Evolutionary conservation across 2,888 invertebrate species (phyloP), one percentile per base, ranked within the genome.

Genomic region (Glomeris marginata): DNA sequence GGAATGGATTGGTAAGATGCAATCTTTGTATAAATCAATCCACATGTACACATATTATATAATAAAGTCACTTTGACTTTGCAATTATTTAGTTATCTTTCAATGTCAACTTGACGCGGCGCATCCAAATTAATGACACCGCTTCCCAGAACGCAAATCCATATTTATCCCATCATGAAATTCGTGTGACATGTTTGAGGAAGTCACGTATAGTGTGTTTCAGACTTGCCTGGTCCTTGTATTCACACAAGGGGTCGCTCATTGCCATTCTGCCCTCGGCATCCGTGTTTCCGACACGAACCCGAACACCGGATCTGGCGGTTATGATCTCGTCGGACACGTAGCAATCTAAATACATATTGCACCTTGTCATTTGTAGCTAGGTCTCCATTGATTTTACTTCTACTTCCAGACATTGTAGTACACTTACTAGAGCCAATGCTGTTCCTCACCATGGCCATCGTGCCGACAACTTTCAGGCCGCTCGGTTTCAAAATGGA

Each of bases 181-280:
- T n/a, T n/a, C n/a, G n/a, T n/a, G n/a, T n/a, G n/a, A n/a, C n/a
- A n/a, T n/a, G n/a, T n/a, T n/a, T n/a, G n/a, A n/a, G n/a, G n/a
- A 41, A 41, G 16, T 13, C 11, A 41, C 10, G 8, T n/a, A 41
- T 13, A 10, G 15, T 41, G 11, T 8, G 16, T 13, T 13, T 41
- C 11, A 8, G 16, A 41, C 8, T 41, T 13, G 58, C 59, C 47
- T 33, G 36, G 59, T 70, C 69, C 55, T 74, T 74, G 70, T 81
- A 78, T 68, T 77, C 77, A 62, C 81, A 84, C 33, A 92, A 74
- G 22, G 85, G 78, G 72, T 92, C 91, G 37, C 82, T 81, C 88
- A 92, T 88, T 41, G 83, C 82, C 82, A 91, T 81, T 51, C 92
- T 75, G 1, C 94, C 94, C 70, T 95, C 94, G 45, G 92, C 91